Evolutionary conservation across 2,113 vertebrate genomes (phyloP), one percentile per base, ranked within the genome.

Genomic region (Hyaena hyaena): DNA sequence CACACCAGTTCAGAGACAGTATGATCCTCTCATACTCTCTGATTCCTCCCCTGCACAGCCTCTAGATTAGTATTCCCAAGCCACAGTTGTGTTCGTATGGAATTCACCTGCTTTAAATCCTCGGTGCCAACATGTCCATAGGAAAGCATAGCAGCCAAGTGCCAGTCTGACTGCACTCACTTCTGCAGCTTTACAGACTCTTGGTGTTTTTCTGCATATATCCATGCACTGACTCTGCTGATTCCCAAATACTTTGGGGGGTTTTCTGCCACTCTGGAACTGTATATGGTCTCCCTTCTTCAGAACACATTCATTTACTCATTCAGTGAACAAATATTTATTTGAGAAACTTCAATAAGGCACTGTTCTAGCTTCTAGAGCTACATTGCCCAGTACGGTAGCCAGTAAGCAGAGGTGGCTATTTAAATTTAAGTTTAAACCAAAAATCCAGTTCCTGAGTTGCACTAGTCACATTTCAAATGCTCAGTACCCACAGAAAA

Each of bases 381-480:
- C 68, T 88, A 28, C 12, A 16, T 43, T 77, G 21, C 74, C 45
- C 10, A n/a, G 12, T 43, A 81, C 7, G 8, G 21, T 79, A 53
- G 84, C 61, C 39, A 53, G 5, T 35, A 93, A n/a, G 16, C 35
- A 68, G 43, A 83, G 16, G 63, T 68, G 16, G 28, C 21, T 95
- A 71, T 82, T 88, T 92, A 81, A 93, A 74, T 95, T 74, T 63
- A 94, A 35, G 66, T 90, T 88, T 53, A 86, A 83, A 50, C 19
- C 48, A 89, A n/a, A 76, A 95, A 69, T 63, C 39, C 33, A 88
- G 35, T 50, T 63, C 23, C 26, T 74, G 11, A 84, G 43, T 95
- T n/a, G 28, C 65, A 90, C 39, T 73, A 48, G 23, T 76, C 77
- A 88, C 7, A 65, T 77, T 83, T 71, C 76, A 79, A 28, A n/a